Conservation (phyloP, 2,888 invertebrate genomes). For the Scaeva pyrastri region DNA sequence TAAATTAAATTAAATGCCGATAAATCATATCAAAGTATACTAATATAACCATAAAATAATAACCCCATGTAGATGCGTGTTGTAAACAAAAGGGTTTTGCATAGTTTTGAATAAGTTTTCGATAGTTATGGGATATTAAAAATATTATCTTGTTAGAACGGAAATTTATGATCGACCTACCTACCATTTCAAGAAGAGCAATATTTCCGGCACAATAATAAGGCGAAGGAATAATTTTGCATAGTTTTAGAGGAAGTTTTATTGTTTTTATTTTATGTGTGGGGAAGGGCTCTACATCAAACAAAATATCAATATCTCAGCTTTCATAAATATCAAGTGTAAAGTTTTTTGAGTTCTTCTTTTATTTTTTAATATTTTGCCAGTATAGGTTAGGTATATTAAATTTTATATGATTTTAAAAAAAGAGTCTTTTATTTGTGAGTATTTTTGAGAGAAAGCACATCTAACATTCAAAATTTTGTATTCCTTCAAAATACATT, state of each 20-base stretch:
- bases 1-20: constrained; percentile 35
- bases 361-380: too few relatives aligned
- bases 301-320: too few relatives aligned
- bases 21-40: constrained; percentile 27
- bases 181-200: neutral
- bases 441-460: too few relatives aligned
- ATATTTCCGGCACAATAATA: constrained; percentile 9
- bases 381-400: too few relatives aligned
- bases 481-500: too few relatives aligned
- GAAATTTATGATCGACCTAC: neutral
- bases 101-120: constrained; percentile 23
- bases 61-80: constrained; percentile 9
- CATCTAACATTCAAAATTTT: too few relatives aligned
- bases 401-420: too few relatives aligned
- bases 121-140: neutral
- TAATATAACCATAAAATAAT: constrained; percentile 1
- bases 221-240: neutral
- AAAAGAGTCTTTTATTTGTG: too few relatives aligned
- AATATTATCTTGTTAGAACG: neutral
- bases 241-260: neutral
- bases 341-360: too few relatives aligned
- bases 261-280: neutral
- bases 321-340: too few relatives aligned
- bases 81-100: constrained; percentile 14
- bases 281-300: neutral